Conservation (phyloP, 2,113 vertebrate species). For the Saccopteryx leptura region DNA sequence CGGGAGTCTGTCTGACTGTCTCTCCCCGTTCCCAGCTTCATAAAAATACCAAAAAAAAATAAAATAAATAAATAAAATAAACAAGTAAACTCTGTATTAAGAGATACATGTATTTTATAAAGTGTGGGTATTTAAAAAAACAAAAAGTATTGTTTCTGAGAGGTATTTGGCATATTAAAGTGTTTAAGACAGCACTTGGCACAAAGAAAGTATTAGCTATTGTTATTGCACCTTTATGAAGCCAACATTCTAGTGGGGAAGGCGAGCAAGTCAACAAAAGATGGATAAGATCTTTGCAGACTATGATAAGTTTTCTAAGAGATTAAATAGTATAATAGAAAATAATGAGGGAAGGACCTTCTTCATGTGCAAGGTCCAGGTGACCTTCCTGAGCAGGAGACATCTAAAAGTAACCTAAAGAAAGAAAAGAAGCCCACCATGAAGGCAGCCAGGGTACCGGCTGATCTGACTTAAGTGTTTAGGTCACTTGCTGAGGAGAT, state of each 20-base stretch:
- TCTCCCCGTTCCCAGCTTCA: too few species aligned
- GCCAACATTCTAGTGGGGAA: background rate
- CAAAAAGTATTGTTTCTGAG: background rate
- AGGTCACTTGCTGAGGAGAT: background rate
- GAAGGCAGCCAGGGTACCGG: background rate
- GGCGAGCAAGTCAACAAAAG: background rate
- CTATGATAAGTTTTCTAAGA: background rate
- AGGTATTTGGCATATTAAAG: background rate
- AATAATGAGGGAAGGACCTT: background rate
- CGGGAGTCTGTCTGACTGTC: too few species aligned
- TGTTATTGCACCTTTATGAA: constrained; percentile 33
- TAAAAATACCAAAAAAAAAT: too few species aligned
- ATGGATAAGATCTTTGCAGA: background rate
- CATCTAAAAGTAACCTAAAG: background rate
- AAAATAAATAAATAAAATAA: too few species aligned
- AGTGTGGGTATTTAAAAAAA: constrained; percentile 40
- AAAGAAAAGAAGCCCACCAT: background rate
- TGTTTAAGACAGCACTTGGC: background rate
- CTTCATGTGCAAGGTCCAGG: background rate
- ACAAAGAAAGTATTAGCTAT: constrained; percentile 15
- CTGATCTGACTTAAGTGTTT: background rate
- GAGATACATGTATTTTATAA: background rate
- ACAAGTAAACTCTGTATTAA: background rate
- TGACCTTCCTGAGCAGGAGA: background rate
- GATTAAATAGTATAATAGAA: background rate